Base-by-base conservation (phyloP, 2,888 invertebrate genomes). In the Cataglyphis altisquamis region DNA sequence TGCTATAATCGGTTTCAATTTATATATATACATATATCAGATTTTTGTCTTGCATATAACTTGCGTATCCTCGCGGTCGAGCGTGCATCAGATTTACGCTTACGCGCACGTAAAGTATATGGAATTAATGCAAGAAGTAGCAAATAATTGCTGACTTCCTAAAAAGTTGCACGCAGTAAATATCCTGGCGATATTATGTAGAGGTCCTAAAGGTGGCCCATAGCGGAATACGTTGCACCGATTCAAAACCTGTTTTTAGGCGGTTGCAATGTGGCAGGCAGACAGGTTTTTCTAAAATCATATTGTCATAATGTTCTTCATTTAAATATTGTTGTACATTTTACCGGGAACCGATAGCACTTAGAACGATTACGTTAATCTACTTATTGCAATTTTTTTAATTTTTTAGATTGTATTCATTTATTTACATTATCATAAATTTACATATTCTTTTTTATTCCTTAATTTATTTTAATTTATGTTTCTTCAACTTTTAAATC, bases 111-210 rank as follows among this genome's bases (percentile, higher is more conserved):
- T 45, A 70, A 70, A 80, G 60, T 70, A 60, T 70, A 80, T 80
- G 78, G 60, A 80, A 60, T 80, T 70, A 70, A 70, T 70, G 78
- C 32, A 48, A 32, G 45, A 45, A 78, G 60, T 45, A 70, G 18
- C 68, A 70, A 67, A 21, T 70, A 80, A 80, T 80, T 70, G 70
- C 60, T 60, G 70, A 80, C 78, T 80, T 80, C 78, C 78, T 70
- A 70, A 70, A 45, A 18, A 80, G 70, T 80, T 70, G 57, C 45
- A 78, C 55, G 55, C 41, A 39, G 41, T 12, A 10, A 15, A 41
- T 68, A 64, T 39, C 41, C 41, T n/a, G 70, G 45, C 45, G n/a
- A 80, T 60, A 32, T 45, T 70, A 60, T n/a, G 15, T 1, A 8
- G 18, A 25, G 78, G 21, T 70, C 45, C 36, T 25, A 80, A 80